Evolutionary conservation across 2,113 vertebrate species (phyloP).

Genomic region (Gymnarchus niloticus): DNA sequence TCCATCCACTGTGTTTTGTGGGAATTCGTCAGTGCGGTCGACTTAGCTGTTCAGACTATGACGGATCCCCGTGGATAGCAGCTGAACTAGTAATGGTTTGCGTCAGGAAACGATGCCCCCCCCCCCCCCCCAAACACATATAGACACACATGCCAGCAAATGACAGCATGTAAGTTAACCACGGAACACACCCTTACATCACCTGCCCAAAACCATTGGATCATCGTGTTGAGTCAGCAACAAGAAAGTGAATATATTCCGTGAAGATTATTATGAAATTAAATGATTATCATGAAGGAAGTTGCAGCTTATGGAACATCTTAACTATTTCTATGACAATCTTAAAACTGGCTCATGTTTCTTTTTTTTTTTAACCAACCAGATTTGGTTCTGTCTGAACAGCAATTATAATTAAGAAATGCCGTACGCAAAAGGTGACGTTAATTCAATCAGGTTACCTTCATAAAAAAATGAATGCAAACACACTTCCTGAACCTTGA

Average conservation of each 20-base stretch:
- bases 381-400: background rate
- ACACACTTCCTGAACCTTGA: background rate
- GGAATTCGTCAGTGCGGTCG: background rate
- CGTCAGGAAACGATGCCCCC: background rate
- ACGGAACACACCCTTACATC: background rate
- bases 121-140: background rate
- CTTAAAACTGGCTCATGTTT: background rate
- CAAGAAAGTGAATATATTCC: background rate
- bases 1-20: background rate
- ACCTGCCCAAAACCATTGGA: background rate
- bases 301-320: background rate
- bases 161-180: background rate
- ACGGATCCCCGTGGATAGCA: background rate
- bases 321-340: background rate
- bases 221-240: background rate
- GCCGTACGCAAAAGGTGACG: background rate
- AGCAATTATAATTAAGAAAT: background rate
- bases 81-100: background rate
- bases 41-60: background rate
- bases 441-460: background rate
- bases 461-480: background rate
- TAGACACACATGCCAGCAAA: background rate
- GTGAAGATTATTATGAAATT: constrained; percentile 10
- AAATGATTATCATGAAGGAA: constrained; percentile 13
- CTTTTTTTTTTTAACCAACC: background rate